phyloP scores from a whole-genome alignment of 2,797 vertebrate genomes.

The Philypnodon macrostomus region DNA sequence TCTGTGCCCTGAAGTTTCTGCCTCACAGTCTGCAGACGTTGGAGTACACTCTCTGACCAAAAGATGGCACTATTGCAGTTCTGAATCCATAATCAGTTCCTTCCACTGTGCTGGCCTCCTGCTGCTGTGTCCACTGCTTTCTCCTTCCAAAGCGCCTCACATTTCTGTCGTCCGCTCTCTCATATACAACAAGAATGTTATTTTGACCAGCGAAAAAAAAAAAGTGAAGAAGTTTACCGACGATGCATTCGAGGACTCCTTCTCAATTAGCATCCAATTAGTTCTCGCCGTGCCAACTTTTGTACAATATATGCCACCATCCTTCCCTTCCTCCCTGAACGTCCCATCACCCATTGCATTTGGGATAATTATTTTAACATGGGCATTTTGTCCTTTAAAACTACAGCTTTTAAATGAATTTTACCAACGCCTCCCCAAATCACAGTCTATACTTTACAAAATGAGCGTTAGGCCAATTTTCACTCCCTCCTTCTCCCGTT shows the following conservation, averaged over 20 bases:
- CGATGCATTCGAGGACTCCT: conserved; percentile 12
- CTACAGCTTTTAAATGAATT: conserved; percentile 29
- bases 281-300: not conserved
- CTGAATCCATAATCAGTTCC: conserved; percentile 72
- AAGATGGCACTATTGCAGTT: conserved; percentile 86
- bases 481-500: conserved; percentile 1
- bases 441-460: conserved; percentile 35
- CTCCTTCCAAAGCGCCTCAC: conserved; percentile 49
- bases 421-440: conserved; percentile 27
- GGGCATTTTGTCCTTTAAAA: conserved; percentile 32
- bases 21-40: conserved; percentile 38
- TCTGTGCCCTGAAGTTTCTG: conserved; percentile 40
- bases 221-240: conserved; percentile 47
- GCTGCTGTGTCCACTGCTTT: conserved; percentile 44
- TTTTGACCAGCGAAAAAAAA: conserved; percentile 39
- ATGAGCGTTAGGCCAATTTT: conserved; percentile 53
- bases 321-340: conserved; percentile 3
- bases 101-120: conserved; percentile 38
- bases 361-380: conserved; percentile 23
- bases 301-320: conserved; percentile 6
- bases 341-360: conserved; percentile 8
- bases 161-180: conserved; percentile 54
- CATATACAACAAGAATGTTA: conserved; percentile 45
- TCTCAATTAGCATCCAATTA: conserved; percentile 24
- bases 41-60: conserved; percentile 73